Conservation (phyloP, 1,140 invertebrate genomes). For the Zeugodacus cucurbitae region DNA sequence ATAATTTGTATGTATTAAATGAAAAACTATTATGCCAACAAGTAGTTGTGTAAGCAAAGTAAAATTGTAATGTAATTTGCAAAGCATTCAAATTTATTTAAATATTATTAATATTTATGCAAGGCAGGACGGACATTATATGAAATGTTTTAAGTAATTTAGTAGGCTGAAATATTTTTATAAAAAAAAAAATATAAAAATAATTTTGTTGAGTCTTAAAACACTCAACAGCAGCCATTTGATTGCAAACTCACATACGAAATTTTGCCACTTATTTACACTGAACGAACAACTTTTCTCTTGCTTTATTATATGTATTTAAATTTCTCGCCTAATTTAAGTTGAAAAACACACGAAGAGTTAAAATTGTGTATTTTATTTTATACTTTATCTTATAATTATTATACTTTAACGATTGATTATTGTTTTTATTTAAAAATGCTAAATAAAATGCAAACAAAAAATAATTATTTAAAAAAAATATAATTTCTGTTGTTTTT, state of each 20-base stretch:
- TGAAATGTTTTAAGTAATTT: not conserved
- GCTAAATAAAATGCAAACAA: not conserved
- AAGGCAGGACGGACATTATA: not conserved
- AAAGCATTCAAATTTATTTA: not conserved
- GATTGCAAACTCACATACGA: not conserved
- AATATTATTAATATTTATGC: not conserved
- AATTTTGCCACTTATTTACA: not conserved
- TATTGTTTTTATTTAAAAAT: constrained; percentile 27
- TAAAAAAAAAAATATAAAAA: not conserved
- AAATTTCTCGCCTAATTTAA: not conserved
- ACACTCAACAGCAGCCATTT: not conserved
- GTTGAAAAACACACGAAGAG: not conserved
- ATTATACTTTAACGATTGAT: not conserved
- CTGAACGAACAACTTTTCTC: not conserved
- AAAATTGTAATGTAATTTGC: not conserved
- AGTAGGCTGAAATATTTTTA: not conserved
- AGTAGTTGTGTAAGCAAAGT: not conserved
- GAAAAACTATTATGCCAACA: not conserved
- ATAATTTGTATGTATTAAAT: not conserved
- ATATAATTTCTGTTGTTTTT: constrained; percentile 1
- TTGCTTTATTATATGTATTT: not conserved
- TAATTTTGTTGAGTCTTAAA: not conserved
- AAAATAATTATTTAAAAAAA: constrained; percentile 22
- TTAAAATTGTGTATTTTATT: not conserved
- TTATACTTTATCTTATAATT: not conserved